Percentiles rank a stretch among this genome's conserved stretches.
These are phyloP conservation scores for Peromyscus aztecus DNA, from an alignment of 2,797 vertebrate genomes.

Conservation along the genomic window DNA sequence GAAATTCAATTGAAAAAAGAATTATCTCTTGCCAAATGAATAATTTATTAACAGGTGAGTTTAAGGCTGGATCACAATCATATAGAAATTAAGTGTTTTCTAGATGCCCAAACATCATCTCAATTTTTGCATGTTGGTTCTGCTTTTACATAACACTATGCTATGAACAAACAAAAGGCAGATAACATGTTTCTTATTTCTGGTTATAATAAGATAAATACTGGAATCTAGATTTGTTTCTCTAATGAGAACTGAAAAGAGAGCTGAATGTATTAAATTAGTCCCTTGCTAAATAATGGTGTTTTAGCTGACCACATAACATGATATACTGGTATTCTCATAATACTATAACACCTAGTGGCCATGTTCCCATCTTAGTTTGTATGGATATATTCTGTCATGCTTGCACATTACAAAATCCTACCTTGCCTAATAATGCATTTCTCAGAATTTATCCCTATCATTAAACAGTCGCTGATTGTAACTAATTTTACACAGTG, in stretches of 20 bases:
- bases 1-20: conserved; percentile 24
- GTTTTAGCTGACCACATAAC: not conserved
- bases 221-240: not conserved
- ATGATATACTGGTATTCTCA: not conserved
- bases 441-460: not conserved
- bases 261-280: not conserved
- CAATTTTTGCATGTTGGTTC: conserved; percentile 1
- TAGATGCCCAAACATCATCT: not conserved
- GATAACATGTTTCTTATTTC: not conserved
- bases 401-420: not conserved
- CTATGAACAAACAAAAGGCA: not conserved
- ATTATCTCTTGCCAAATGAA: conserved; percentile 33
- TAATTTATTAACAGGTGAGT: not conserved
- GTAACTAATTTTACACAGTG: conserved; percentile 11
- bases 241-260: conserved; percentile 12
- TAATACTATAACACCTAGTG: not conserved
- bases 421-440: not conserved
- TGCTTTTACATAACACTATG: not conserved
- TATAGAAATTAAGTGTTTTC: conserved; percentile 40
- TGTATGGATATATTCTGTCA: not conserved
- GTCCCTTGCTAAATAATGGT: not conserved
- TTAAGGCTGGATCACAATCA: conserved; percentile 9
- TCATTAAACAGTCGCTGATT: not conserved
- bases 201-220: conserved; percentile 39
- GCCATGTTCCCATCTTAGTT: not conserved